Percentiles rank a stretch among this genome's conserved stretches.
Conservation (phyloP, 2,797 vertebrate species). For the Rhinophrynus dorsalis region DNA sequence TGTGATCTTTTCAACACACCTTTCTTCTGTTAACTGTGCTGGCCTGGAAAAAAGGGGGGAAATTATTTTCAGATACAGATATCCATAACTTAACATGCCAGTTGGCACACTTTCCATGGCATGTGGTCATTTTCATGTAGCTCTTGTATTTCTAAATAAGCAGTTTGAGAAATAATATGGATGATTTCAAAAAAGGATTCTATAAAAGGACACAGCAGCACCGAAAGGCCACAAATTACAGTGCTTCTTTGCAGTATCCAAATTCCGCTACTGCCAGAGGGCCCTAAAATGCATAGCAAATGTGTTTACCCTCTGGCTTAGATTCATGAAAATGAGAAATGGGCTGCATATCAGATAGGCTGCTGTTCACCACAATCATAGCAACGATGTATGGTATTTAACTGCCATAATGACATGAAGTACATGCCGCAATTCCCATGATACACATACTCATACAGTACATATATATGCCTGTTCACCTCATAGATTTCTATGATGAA, state of each 20-base stretch:
- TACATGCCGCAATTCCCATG: no score
- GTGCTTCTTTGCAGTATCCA: background rate
- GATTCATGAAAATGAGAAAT: no score
- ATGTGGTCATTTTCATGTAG: constrained; percentile 52
- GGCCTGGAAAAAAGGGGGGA: constrained; percentile 25
- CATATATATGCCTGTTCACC: no score
- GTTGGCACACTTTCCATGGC: constrained; percentile 49
- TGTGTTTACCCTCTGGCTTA: no score
- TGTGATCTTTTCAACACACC: background rate
- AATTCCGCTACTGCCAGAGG: no score
- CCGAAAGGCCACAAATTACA: background rate
- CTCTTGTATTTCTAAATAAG: constrained; percentile 53
- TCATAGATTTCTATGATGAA: no score
- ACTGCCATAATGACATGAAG: no score
- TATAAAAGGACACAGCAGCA: background rate
- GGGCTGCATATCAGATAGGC: no score
- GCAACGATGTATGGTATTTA: no score
- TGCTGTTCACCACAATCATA: no score
- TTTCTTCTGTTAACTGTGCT: background rate
- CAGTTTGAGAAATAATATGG: constrained; percentile 50
- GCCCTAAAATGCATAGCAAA: no score
- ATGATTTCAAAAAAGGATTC: constrained; percentile 48
- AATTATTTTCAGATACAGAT: constrained; percentile 33
- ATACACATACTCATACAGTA: no score
- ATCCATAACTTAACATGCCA: constrained; percentile 6